phyloP scores from a whole-genome alignment of 2,797 vertebrate genomes.

The Florisuga fusca region DNA sequence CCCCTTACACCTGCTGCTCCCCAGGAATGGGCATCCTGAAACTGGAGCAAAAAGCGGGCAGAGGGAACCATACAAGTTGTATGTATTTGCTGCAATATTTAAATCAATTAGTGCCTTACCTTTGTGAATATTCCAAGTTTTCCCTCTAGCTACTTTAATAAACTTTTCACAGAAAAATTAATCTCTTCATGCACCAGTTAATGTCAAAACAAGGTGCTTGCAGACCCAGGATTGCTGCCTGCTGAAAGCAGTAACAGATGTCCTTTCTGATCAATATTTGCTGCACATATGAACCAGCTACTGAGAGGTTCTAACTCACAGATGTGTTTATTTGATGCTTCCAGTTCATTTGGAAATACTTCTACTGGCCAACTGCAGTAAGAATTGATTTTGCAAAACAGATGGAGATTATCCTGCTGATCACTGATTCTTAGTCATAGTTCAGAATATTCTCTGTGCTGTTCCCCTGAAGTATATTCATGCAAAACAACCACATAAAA shows the following conservation, averaged over 20 bases:
- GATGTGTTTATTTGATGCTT: neutral
- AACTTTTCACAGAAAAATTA: neutral
- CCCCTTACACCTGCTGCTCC: neutral
- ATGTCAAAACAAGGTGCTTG: neutral
- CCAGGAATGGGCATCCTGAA: rapidly evolving
- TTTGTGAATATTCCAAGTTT: neutral
- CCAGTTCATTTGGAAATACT: neutral
- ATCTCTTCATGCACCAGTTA: neutral
- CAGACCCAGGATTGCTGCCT: neutral
- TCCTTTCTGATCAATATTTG: conserved; percentile 30
- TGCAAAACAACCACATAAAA: neutral
- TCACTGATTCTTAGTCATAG: conserved; percentile 58
- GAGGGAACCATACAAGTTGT: neutral
- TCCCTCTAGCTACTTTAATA: neutral
- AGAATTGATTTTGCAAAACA: conserved; percentile 13
- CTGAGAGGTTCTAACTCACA: neutral
- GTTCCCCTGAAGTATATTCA: neutral
- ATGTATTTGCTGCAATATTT: neutral
- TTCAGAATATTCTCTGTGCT: conserved; percentile 19
- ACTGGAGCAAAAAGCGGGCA: rapidly evolving
- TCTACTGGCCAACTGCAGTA: neutral
- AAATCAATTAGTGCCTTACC: neutral
- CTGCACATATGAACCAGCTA: neutral
- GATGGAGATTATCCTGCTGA: conserved; percentile 54
- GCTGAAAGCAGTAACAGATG: conserved; percentile 31